Percentiles rank a stretch among this genome's conserved stretches.
Conservation (phyloP, 2,797 vertebrate species). For the Nannoperca australis region DNA sequence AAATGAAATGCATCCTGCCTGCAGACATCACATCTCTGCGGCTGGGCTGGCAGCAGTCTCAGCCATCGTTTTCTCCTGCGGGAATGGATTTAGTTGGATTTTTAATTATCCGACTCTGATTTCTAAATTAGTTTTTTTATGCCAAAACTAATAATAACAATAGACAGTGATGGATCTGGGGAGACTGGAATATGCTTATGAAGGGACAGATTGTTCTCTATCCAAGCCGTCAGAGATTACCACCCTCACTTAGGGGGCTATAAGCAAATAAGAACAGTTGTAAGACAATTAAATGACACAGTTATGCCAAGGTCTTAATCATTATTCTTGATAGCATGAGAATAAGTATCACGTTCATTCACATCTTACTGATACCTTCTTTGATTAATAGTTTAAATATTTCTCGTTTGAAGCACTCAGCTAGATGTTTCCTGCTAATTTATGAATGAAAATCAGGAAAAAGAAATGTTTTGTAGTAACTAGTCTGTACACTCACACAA, state of each 20-base stretch:
- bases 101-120: slow-evolving; percentile 81
- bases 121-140: slow-evolving; percentile 77
- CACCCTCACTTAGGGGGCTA: slow-evolving; percentile 28
- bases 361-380: not conserved
- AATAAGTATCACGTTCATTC: not conserved
- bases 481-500: not conserved
- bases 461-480: not conserved
- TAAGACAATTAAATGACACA: slow-evolving; percentile 68
- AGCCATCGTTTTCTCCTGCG: slow-evolving; percentile 33
- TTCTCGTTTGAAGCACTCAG: not conserved
- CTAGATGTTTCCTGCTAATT: not conserved
- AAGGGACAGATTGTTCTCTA: slow-evolving; percentile 65
- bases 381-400: not conserved
- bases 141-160: slow-evolving; percentile 83
- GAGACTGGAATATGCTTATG: slow-evolving; percentile 71
- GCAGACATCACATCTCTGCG: slow-evolving; percentile 39
- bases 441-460: not conserved
- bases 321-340: slow-evolving; percentile 1
- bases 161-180: slow-evolving; percentile 76
- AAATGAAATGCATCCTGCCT: slow-evolving; percentile 40
- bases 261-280: slow-evolving; percentile 67
- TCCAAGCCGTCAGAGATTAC: slow-evolving; percentile 53
- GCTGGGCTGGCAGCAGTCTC: slow-evolving; percentile 38
- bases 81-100: slow-evolving; percentile 70
- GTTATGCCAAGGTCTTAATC: slow-evolving; percentile 48